Evolutionary conservation across 2,888 invertebrate genomes (phyloP).

Genomic region (Eilema griseolum): DNA sequence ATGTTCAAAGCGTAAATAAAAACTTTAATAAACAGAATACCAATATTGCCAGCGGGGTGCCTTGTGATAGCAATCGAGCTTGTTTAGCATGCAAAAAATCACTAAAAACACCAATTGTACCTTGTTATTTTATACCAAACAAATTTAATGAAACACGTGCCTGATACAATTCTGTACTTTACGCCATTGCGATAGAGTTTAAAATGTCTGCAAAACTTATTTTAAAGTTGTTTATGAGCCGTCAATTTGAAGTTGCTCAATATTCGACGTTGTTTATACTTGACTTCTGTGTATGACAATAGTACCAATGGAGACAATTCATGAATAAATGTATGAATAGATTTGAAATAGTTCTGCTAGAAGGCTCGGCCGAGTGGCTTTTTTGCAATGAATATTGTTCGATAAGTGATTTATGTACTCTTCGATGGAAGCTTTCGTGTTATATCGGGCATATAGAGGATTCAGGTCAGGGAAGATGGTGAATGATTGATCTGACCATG

Average conservation of each 20-base stretch:
- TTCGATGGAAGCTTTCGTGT: conserved; percentile 33
- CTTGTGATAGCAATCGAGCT: conserved; percentile 6
- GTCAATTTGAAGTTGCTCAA: not conserved
- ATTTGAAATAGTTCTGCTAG: conserved; percentile 51
- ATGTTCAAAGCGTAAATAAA: not conserved
- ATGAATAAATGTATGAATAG: conserved; percentile 62
- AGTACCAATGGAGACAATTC: conserved; percentile 55
- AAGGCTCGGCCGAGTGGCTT: conserved; percentile 47
- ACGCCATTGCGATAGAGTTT: not conserved
- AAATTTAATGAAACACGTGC: not conserved
- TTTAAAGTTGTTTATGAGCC: not conserved
- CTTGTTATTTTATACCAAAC: not conserved
- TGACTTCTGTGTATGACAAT: conserved; percentile 49
- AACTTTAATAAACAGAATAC: not conserved
- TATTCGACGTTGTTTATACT: conserved; percentile 7
- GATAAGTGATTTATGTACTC: conserved; percentile 52
- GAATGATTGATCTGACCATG: conserved; percentile 42
- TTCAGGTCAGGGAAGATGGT: conserved; percentile 42
- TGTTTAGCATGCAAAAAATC: not conserved
- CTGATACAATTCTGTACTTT: not conserved
- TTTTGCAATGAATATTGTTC: conserved; percentile 58
- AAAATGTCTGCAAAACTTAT: not conserved
- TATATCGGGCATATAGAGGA: conserved; percentile 41
- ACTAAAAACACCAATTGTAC: not conserved
- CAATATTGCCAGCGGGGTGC: not conserved